Evolutionary conservation across 2,797 vertebrate genomes (phyloP), one percentile per base, ranked within the genome.

Genomic region (Chiroxiphia lanceolata): DNA sequence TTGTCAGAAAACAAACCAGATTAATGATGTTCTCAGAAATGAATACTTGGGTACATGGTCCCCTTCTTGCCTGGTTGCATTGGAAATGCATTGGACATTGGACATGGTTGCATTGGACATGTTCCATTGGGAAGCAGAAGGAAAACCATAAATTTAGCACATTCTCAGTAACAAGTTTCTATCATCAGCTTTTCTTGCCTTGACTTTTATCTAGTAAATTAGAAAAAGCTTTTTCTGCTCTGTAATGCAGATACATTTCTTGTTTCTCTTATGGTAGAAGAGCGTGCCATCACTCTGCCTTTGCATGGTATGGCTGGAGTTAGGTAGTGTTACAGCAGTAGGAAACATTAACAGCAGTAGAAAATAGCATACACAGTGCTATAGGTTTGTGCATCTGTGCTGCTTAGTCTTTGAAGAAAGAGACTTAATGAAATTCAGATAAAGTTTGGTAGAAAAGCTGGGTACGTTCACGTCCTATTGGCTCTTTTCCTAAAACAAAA

Each of bases 401-500:
- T 91, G 40, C 15, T 67, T 75, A 22, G 13, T 29, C 44, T 83
- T 67, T 63, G 40, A 85, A 36, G 47, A 67, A 59, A 76, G 1
- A 51, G 6, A 29, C 17, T 20, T 53, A 20, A 50, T n/a, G 15
- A 77, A 70, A 54, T 36, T 67, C 44, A 77, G 65, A 44, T 4
- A 76, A 6, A 57, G 63, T 45, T 54, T 36, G 9, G 36, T 71
- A 15, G 16, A 65, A 57, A 64, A 85, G 29, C 18, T 74, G 36
- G 4, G 1, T 20, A 13, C 1, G 3, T 67, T 69, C n/a, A 48
- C 33, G 25, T 2, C 1, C 31, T 59, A 11, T 42, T 74, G 31
- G 31, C 20, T 80, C 20, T 88, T 77, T 33, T 13, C 47, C 53
- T 29, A 26, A 56, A 57, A 56, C 4, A 57, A 70, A 50, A 8